These are phyloP conservation scores for Phycodurus eques DNA, from an alignment of 2,113 vertebrate genomes.

Conservation along the genomic window DNA sequence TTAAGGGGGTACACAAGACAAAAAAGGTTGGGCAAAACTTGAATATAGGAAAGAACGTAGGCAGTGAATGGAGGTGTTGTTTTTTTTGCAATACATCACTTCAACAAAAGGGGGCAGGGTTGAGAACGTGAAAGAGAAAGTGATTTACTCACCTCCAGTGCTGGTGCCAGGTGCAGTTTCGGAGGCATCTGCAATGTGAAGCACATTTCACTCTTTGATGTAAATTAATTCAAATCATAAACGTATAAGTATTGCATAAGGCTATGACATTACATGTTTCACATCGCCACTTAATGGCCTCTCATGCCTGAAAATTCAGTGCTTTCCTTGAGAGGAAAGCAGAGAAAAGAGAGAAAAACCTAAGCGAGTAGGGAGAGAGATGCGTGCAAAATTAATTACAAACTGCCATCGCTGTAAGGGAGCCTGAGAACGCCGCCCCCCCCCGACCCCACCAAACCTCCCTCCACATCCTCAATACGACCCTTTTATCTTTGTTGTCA, in stretches of 20 bases:
- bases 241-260: neutral
- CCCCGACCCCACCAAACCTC: conserved; percentile 8
- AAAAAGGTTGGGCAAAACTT: no score
- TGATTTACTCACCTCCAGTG: conserved; percentile 52
- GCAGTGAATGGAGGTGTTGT: neutral
- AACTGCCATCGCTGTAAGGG: conserved; percentile 54
- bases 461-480: conserved; percentile 12
- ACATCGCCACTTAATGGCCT: conserved; percentile 26
- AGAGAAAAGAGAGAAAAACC: conserved; percentile 55
- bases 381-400: conserved; percentile 71
- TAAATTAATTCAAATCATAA: neutral
- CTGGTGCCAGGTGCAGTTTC: conserved; percentile 47
- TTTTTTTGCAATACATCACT: conserved; percentile 13
- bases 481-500: conserved; percentile 40
- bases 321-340: conserved; percentile 58
- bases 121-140: neutral
- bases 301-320: conserved; percentile 35
- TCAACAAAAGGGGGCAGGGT: neutral
- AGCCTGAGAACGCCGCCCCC: conserved; percentile 15
- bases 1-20: no score
- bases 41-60: neutral
- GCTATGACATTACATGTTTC: conserved; percentile 15
- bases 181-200: conserved; percentile 46
- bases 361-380: conserved; percentile 48
- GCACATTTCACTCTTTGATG: conserved; percentile 17